Evolutionary conservation across 2,113 vertebrate species (phyloP), one percentile per base, ranked within the genome.

Genomic region (Rattus rattus): DNA sequence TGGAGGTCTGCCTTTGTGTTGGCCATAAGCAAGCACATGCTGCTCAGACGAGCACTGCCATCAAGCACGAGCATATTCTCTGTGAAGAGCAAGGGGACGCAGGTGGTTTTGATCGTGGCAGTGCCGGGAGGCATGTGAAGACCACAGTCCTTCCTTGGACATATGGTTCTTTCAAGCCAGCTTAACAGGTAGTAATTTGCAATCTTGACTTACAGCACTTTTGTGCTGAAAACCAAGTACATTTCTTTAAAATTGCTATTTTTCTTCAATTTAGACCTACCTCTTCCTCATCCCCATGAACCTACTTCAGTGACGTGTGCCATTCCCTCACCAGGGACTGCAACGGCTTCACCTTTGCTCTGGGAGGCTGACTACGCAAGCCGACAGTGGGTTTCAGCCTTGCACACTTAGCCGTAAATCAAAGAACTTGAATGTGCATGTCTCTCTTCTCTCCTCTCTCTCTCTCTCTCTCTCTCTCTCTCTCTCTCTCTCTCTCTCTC

Each of bases 311-410:
- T 52, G 17, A 63, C 77, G 43, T 14, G 30, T 80, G 87, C 36
- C 59, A 54, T 63, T 83, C 65, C 65, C 22, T 70, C 52, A 47
- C 17, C 72, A 17, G n/a, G 72, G 52, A 86, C 2, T 26, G n/a
- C 59, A 70, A 52, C 6, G 70, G 30, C 56, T 28, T 88, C 70
- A 70, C 39, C 52, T 94, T 69, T 84, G 81, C 70, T 47, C 85
- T 83, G 76, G 39, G 75, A 94, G 83, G 67, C 72, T 92, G 65
- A 92, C 67, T 39, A 47, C 80, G 93, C 28, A 94, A 36, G 52
- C 83, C 91, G 65, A 56, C 76, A 22, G 7, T 76, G 43, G 67
- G 33, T 77, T 83, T 92, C 26, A 49, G 43, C 14, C 19, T 36
- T 52, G 20, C 12, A 13, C 36, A 6, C 13, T 94, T 90, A 90